Evolutionary conservation across 2,797 vertebrate species (phyloP), one percentile per base, ranked within the genome.

Genomic region (Tokudaia muenninki): DNA sequence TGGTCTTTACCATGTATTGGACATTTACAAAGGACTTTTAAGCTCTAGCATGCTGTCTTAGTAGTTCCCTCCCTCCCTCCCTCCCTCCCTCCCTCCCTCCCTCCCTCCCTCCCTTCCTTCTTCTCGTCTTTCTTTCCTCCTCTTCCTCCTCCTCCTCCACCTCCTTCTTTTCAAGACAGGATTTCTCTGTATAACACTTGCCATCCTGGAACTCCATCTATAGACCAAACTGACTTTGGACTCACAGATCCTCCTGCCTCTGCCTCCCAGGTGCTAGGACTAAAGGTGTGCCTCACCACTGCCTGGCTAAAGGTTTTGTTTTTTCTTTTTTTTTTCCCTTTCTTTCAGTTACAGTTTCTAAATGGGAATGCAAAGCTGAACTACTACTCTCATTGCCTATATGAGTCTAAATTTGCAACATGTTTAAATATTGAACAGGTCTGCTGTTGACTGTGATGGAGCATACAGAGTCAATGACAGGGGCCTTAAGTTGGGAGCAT

Each of bases 351-450:
- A 74, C 8, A 31, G 34, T 84, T 93, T 92, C 77, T 79, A 78
- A 94, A 81, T 13, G 52, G 24, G 34, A 72, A 22, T 34, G 29
- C 7, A 52, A 91, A 82, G 17, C 47, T 50, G 29, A 93, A 92
- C 59, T 81, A 0, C 91, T n/a, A 70, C 13, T 82, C 7, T 87
- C 37, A 34, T 34, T 87, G 90, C 37, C 24, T 31, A 37, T 65
- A 75, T 87, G 92, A 90, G 59, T 61, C 77, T 52, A 95, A 94
- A 80, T 47, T 47, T 77, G 24, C n/a, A 83, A 75, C 34, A 34
- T 80, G 52, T 74, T 74, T 94, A 67, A 90, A 87, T 26, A 92
- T n/a, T 77, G 37, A 70, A n/a, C 80, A 74, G 26, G 17, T 37
- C n/a, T 72, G 37, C 47, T 61, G 19, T 57, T 16, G 31, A 83